Conservation (phyloP, 2,888 invertebrate genomes). For the Allolobophora icterica region DNA sequence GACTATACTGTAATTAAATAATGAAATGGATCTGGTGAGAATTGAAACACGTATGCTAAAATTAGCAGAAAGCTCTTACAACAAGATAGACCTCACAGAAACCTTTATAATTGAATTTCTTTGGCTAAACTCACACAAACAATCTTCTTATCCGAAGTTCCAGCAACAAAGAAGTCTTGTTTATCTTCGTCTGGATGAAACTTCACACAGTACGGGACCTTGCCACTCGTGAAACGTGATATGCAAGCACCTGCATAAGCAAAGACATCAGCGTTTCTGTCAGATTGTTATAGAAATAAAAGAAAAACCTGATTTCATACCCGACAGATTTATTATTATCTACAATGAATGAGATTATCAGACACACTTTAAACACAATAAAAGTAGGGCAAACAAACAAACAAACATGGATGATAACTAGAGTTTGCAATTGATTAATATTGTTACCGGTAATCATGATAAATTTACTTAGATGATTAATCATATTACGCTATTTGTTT, state of each 20-base stretch:
- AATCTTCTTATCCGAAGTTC: slow-evolving; percentile 98
- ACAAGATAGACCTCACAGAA: neutral
- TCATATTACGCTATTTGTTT: too few relatives aligned
- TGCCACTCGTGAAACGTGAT: slow-evolving; percentile 82
- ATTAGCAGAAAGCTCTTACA: neutral
- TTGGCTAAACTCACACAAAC: slow-evolving; percentile 81
- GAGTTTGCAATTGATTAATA: too few relatives aligned
- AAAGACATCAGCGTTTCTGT: slow-evolving; percentile 26
- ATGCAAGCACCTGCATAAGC: slow-evolving; percentile 66
- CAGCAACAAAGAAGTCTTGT: slow-evolving; percentile 95
- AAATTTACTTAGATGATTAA: too few relatives aligned
- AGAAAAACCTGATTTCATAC: neutral
- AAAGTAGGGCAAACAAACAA: too few relatives aligned
- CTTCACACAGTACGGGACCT: slow-evolving; percentile 96
- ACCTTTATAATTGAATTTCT: neutral
- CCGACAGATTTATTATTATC: neutral
- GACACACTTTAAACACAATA: too few relatives aligned
- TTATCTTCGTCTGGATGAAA: slow-evolving; percentile 97
- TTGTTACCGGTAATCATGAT: too few relatives aligned
- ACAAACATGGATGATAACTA: too few relatives aligned
- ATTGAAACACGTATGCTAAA: neutral
- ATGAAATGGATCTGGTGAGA: too few relatives aligned
- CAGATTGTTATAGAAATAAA: neutral
- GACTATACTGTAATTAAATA: neutral
- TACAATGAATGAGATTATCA: neutral